phyloP scores from a whole-genome alignment of 2,113 vertebrate species.

The Odontesthes bonariensis region DNA sequence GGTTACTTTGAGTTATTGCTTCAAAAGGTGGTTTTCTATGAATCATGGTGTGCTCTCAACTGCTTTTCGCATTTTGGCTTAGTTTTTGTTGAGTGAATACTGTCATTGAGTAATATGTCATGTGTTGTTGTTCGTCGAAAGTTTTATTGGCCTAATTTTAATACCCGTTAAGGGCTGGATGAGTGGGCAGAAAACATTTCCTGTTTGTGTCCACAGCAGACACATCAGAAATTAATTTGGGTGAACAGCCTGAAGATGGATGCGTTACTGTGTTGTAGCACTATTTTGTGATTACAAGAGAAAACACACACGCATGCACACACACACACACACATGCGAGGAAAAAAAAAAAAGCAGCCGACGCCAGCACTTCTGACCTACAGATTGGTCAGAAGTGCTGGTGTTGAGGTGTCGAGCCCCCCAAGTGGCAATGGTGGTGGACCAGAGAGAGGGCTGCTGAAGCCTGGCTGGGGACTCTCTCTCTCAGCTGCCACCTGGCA shows the following conservation, averaged over 20 bases:
- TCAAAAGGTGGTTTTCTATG: no score
- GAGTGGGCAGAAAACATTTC: constrained; percentile 31
- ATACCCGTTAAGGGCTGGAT: neutral
- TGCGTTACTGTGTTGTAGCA: neutral
- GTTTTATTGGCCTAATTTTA: neutral
- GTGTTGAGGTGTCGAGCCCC: constrained; percentile 52
- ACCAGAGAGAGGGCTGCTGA: constrained; percentile 61
- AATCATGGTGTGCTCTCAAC: no score
- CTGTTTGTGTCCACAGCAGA: constrained; percentile 28
- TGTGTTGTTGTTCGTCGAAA: neutral
- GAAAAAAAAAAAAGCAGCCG: neutral
- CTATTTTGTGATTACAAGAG: constrained; percentile 13
- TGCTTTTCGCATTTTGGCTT: no score
- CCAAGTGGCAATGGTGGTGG: constrained; percentile 59
- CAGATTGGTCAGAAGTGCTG: constrained; percentile 59
- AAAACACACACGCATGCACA: neutral
- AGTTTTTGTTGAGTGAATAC: no score
- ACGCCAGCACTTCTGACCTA: constrained; percentile 38
- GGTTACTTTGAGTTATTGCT: no score
- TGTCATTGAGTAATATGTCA: neutral
- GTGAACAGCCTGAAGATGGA: constrained; percentile 38
- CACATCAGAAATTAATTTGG: constrained; percentile 41
- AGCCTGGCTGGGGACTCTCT: constrained; percentile 77
- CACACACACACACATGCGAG: neutral
- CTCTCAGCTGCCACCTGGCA: constrained; percentile 86